Base-by-base conservation (phyloP, 2,113 vertebrate species). In the Platichthys flesus region DNA sequence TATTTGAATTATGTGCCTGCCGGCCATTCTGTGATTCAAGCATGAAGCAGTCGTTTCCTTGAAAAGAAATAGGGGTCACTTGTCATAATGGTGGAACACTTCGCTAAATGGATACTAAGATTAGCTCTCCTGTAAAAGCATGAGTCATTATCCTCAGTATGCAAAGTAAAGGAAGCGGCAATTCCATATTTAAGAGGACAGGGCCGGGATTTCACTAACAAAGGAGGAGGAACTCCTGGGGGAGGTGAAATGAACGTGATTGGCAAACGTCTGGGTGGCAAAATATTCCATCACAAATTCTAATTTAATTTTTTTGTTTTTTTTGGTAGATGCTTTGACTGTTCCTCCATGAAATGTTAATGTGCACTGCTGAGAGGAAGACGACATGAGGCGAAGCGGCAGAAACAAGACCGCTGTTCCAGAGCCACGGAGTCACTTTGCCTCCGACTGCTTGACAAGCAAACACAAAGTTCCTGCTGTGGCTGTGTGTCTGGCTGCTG, bases 51-150 rank as follows among this genome's bases (percentile, higher is more conserved):
- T 81, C 57, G 49, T 82, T 74, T 81, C 82, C 76, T 68, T 84
- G 79, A 86, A 87, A 88, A 87, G 81, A 88, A 84, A 90, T 84
- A 61, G 82, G 78, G 90, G 89, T 89, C 86, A 88, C 87, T 86
- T 89, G 89, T 83, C 80, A 90, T 86, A 85, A 86, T 84, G 81
- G 89, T 76, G 82, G 67, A 87, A 86, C 88, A 76, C 72, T 71
- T 63, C 80, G 77, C 88, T 89, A 88, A 92, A 91, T 87, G 83
- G 86, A 85, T 85, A 88, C 88, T 85, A 87, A 90, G 85, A 86
- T 91, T 89, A 90, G 87, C 85, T 74, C 80, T 63, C 85, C 76
- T 71, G 54, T 65, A 78, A 87, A 86, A 79, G 74, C 83, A 79
- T 87, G 85, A 91, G 69, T 89, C 86, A 90, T 86, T 88, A 74